These are phyloP conservation scores for Eupithecia subfuscata DNA, from an alignment of 2,888 invertebrate species.

Conservation along the genomic window DNA sequence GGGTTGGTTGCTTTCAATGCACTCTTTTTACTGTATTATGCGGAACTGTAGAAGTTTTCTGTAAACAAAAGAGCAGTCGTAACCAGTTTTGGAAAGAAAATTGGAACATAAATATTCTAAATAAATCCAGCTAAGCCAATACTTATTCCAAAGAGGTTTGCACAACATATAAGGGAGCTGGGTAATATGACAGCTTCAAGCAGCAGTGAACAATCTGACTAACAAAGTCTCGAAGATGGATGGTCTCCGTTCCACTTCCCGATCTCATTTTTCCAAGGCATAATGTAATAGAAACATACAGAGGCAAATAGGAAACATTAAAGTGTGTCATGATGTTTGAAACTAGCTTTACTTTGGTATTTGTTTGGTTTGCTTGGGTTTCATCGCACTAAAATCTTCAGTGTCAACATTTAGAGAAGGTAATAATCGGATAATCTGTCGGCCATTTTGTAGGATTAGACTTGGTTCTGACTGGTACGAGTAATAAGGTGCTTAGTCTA, in stretches of 20 bases:
- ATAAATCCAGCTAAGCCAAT: neutral
- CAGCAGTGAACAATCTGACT: constrained; percentile 29
- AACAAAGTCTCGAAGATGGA: constrained; percentile 34
- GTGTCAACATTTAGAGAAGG: neutral
- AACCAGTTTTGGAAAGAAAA: neutral
- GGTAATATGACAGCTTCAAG: constrained; percentile 25
- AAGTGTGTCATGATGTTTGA: neutral
- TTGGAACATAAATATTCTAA: neutral
- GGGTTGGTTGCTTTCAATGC: constrained; percentile 28
- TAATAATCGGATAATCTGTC: neutral
- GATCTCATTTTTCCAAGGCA: constrained; percentile 27
- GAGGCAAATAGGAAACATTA: constrained; percentile 18
- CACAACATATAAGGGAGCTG: constrained; percentile 19
- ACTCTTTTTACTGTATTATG: constrained; percentile 10
- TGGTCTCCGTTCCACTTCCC: constrained; percentile 22
- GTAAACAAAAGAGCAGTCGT: neutral
- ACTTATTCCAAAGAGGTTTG: neutral
- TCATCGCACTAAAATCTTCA: neutral
- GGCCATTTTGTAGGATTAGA: neutral
- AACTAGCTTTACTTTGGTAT: neutral
- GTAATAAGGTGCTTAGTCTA: neutral
- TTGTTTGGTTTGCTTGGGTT: neutral
- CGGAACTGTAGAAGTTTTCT: neutral
- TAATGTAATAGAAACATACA: constrained; percentile 25
- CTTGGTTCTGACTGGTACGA: neutral